Base-by-base conservation (phyloP, 2,888 invertebrate species). In the Imbricaverruca yamaguchii region DNA sequence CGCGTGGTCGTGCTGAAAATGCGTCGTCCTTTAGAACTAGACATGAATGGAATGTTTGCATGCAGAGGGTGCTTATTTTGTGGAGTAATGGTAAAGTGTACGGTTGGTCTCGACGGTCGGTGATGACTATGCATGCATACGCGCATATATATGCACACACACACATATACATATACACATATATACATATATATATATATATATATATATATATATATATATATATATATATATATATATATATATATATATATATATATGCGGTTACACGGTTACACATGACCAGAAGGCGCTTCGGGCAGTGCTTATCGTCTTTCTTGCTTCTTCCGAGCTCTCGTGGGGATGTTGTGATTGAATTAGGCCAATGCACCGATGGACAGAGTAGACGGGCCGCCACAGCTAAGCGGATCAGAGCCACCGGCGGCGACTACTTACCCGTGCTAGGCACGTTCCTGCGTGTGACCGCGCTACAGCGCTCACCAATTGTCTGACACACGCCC, bases 181-280 rank as follows among this genome's bases (percentile, higher is more conserved):
- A 80, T 21, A 80, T 80, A 21, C 6, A 23, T 59, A 61, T 80
- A n/a, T 80, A 23, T 59, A 61, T 59, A 59, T 80, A 57, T 61
- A n/a, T 59, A n/a, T 80, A 23, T 59, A n/a, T 59, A 80, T n/a
- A 61, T 80, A 57, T 57, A 80, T 80, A 80, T 80, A 80, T 57
- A 80, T 56, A 57, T 57, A 80, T 21, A 80, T 80, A 80, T 21
- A 80, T 80, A 21, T n/a, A 23, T 59, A 61, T 80, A n/a, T 80
- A 23, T 59, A 61, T 59, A 59, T 80, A 57, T 61, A n/a, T 59
- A n/a, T 80, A 23, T 59, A n/a, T 59, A 80, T n/a, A 61, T n/a
- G n/a, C n/a, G n/a, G n/a, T n/a, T n/a, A n/a, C n/a, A 15, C 55
- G 21, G 21, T 23, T 56, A 3, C 21, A 8, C 8, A 13, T 13